Evolutionary conservation across 30 jellyfish, hydroid and myxozoan species (phyloP), one percentile per base, ranked within the genome.

Genomic region (Aurelia coerulea): DNA sequence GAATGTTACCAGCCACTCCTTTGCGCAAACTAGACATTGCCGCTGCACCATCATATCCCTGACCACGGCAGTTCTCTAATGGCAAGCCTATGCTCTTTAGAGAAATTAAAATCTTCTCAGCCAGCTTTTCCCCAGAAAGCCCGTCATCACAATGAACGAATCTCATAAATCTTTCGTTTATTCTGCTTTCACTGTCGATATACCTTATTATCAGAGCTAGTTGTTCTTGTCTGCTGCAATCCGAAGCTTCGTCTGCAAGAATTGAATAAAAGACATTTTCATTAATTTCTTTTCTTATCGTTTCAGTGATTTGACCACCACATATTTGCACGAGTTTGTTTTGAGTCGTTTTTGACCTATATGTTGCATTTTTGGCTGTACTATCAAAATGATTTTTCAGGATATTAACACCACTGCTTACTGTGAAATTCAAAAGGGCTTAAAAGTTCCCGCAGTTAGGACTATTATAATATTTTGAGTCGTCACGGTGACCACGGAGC

Each of bases 1-100:
- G 46, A 37, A 37, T 37, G 46, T 2, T 37, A 37, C 46, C 46
- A 37, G 46, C 46, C 46, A 37, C 46, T 37, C 46, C 46, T 4
- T 37, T 37, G 46, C 46, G 46, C 50, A 54, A 14, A 23, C 34
- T 49, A 56, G 46, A 76, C 78, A 76, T 15, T 49, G 78, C 52
- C 2, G 82, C 23, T 49, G 46, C 46, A 37, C 46, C 46, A 37
- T 37, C 46, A 37, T 37, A 37, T 37, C 46, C 46, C 46, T 37
- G 46, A 37, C 46, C 46, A 37, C 46, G 46, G 46, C 46, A 37
- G 46, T 37, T 37, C 46, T 37, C 46, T 49, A 49, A 76, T 15
- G 78, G 79, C 51, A 76, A 56, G 80, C 87, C 78, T 2, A 76
- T 56, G 79, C 53, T 56, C 87, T 76, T 50, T 1, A 76, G 80